These are phyloP conservation scores for Aphelinus atriplicis DNA, from an alignment of 1,140 invertebrate genomes.

Conservation along the genomic window DNA sequence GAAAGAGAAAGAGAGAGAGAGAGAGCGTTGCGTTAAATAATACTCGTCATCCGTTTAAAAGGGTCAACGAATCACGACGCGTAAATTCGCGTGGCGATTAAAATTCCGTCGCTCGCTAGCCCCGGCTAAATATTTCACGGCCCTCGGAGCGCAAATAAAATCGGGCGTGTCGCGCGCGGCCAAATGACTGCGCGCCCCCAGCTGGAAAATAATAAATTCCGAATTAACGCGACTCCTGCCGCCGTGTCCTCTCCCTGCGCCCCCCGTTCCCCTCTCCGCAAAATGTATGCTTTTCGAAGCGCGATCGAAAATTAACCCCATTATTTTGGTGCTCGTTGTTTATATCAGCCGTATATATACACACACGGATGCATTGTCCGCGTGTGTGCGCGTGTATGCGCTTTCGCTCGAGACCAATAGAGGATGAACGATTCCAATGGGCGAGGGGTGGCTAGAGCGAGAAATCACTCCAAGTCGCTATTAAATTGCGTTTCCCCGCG, in stretches of 20 bases:
- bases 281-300: too few relatives aligned
- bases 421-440: conserved; percentile 1
- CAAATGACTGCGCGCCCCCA: conserved; percentile 10
- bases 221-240: conserved; percentile 22
- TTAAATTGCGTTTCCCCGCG: not conserved
- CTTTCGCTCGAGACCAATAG: not conserved
- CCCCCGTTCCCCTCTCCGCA: not conserved
- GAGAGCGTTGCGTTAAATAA: conserved; percentile 23
- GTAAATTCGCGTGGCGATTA: conserved; percentile 18
- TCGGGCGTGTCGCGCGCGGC: not conserved
- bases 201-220: conserved; percentile 39
- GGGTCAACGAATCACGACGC: conserved; percentile 18
- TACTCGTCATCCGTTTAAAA: conserved; percentile 32
- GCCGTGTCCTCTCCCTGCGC: too few relatives aligned
- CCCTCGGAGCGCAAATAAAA: conserved; percentile 24
- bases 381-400: not conserved
- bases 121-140: conserved; percentile 29
- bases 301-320: conserved; percentile 28
- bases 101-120: not conserved
- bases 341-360: not conserved
- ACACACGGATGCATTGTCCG: too few relatives aligned
- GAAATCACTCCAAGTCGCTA: not conserved
- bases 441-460: not conserved
- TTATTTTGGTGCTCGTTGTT: not conserved
- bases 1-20: too few relatives aligned